phyloP scores from a whole-genome alignment of 2,888 invertebrate genomes.

The Mantis religiosa region DNA sequence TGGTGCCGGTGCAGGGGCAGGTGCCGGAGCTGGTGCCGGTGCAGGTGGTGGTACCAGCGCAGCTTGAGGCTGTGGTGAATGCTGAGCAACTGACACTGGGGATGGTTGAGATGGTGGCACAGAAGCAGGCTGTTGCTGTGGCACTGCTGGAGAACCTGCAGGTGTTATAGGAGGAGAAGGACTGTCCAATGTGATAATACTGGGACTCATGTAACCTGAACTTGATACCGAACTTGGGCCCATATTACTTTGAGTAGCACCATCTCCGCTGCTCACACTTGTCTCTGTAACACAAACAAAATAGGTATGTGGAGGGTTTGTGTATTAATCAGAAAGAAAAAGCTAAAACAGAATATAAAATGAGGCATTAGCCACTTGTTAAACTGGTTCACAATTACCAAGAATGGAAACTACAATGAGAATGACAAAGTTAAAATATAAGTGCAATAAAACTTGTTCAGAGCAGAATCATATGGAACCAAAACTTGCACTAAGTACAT shows the following conservation, averaged over 20 bases:
- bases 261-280: constrained; percentile 40
- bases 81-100: constrained; percentile 1
- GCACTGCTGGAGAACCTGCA: constrained; percentile 14
- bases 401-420: too few species aligned
- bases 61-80: not conserved
- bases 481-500: too few species aligned
- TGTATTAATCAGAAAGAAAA: too few species aligned
- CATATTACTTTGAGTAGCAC: not conserved
- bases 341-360: too few species aligned
- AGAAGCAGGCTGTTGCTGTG: not conserved
- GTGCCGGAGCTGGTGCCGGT: not conserved
- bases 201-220: constrained; percentile 59
- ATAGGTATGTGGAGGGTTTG: not conserved
- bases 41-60: not conserved
- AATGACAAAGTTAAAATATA: too few species aligned
- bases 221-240: constrained; percentile 49
- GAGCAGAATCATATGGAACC: too few species aligned
- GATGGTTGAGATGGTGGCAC: not conserved
- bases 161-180: constrained; percentile 53
- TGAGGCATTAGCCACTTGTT: too few species aligned
- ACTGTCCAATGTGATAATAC: constrained; percentile 59
- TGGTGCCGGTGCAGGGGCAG: not conserved
- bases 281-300: constrained; percentile 31
- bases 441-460: too few species aligned
- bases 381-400: too few species aligned